These are phyloP conservation scores for Erebia aethiops DNA, from an alignment of 2,888 invertebrate genomes.

Conservation along the genomic window DNA sequence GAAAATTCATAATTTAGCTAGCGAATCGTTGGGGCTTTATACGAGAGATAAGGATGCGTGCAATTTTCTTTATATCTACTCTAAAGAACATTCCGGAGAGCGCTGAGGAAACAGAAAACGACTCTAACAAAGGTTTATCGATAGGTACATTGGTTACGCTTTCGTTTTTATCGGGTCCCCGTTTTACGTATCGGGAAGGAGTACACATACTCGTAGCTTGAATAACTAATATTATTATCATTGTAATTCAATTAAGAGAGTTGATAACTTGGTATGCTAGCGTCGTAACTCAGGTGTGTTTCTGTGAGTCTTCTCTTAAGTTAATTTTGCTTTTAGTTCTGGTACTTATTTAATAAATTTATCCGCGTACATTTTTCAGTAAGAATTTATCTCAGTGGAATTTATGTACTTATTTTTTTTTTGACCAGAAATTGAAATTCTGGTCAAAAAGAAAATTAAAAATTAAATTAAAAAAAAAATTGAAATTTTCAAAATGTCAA, in stretches of 20 bases:
- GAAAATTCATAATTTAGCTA: conserved; percentile 31
- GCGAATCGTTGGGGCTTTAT: conserved; percentile 29
- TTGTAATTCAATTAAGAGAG: conserved; percentile 12
- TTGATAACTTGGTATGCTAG: conserved; percentile 9
- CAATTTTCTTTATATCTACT: conserved; percentile 61
- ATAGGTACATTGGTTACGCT: conserved; percentile 49
- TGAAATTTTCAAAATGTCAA: too few relatives aligned
- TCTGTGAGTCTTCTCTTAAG: not conserved
- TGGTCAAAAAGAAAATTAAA: too few relatives aligned
- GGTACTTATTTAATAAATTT: too few relatives aligned
- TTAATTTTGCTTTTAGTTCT: not conserved
- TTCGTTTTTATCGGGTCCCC: conserved; percentile 26
- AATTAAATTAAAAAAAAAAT: too few relatives aligned
- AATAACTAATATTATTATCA: not conserved
- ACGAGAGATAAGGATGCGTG: conserved; percentile 59
- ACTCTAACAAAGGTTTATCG: conserved; percentile 60
- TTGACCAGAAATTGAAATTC: too few relatives aligned
- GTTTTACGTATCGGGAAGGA: not conserved
- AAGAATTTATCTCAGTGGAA: too few relatives aligned
- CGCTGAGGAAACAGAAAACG: conserved; percentile 52
- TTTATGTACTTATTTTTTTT: too few relatives aligned
- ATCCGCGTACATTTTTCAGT: too few relatives aligned
- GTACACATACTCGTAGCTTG: not conserved
- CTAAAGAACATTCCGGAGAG: conserved; percentile 39
- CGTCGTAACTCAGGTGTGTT: not conserved